Evolutionary conservation across 2,113 vertebrate species (phyloP).

Genomic region (Ageneiosus marmoratus): DNA sequence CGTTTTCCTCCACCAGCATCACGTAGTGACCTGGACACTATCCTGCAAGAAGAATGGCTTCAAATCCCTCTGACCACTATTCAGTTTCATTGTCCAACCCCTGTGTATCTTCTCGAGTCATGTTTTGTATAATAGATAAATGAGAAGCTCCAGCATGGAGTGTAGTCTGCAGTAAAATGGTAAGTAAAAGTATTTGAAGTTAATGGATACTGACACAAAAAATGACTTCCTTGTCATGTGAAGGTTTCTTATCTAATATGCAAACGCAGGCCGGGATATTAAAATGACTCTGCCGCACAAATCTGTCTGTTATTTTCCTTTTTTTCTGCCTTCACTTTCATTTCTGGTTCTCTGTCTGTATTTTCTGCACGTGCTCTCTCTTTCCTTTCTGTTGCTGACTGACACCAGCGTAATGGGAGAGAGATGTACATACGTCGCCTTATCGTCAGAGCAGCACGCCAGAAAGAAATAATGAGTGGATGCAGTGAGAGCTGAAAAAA

Average conservation of each 20-base stretch:
- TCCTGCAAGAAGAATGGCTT: too few relatives aligned
- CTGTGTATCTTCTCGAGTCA: not conserved
- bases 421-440: constrained; percentile 29
- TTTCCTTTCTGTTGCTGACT: constrained; percentile 46
- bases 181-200: not conserved
- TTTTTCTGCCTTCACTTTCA: constrained; percentile 19
- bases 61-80: too few relatives aligned
- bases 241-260: constrained; percentile 17
- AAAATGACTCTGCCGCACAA: not conserved
- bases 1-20: too few relatives aligned
- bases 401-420: constrained; percentile 36
- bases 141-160: not conserved
- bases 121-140: not conserved
- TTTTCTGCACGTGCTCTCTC: constrained; percentile 28
- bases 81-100: too few relatives aligned
- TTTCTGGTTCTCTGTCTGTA: constrained; percentile 28
- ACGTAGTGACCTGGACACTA: too few relatives aligned
- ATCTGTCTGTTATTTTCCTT: constrained; percentile 60
- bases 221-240: not conserved
- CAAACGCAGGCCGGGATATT: constrained; percentile 4
- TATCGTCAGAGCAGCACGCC: constrained; percentile 37
- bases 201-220: not conserved
- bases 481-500: constrained; percentile 45
- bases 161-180: not conserved
- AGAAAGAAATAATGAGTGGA: not conserved